Conservation (phyloP, 1,140 invertebrate genomes). For the Eriocheir sinensis region DNA sequence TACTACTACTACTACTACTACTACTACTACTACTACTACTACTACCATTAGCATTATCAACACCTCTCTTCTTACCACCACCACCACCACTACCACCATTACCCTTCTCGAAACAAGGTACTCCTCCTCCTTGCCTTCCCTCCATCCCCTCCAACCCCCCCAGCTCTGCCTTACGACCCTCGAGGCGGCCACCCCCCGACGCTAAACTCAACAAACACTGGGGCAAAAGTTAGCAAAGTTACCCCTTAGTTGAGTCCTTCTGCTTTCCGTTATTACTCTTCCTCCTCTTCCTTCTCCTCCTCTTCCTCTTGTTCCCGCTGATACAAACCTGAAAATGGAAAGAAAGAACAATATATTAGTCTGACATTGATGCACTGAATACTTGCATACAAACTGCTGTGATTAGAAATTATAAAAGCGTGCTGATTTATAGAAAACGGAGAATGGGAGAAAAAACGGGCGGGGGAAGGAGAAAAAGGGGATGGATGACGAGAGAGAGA, state of each 20-base stretch:
- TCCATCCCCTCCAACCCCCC: not conserved
- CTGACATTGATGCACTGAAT: slow-evolving; percentile 25
- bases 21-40: not conserved
- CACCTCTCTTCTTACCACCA: no score
- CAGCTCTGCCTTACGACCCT: not conserved
- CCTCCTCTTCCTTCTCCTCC: not conserved
- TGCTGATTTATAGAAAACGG: not conserved
- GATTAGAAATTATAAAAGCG: not conserved
- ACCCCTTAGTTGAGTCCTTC: not conserved
- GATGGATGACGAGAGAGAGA: not conserved
- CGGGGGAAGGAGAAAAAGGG: slow-evolving; percentile 2
- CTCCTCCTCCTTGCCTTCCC: not conserved
- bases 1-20: not conserved
- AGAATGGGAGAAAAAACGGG: not conserved
- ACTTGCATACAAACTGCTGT: not conserved
- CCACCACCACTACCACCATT: not conserved
- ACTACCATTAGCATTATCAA: no score
- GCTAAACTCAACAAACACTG: not conserved
- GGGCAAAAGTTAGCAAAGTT: not conserved
- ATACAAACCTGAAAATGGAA: not conserved
- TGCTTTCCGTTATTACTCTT: not conserved
- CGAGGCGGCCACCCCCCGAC: not conserved
- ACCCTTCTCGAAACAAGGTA: no score
- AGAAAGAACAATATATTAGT: not conserved
- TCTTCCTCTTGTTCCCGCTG: not conserved